phyloP scores from a whole-genome alignment of 1,140 invertebrate genomes.

The Drosophila ficusphila region DNA sequence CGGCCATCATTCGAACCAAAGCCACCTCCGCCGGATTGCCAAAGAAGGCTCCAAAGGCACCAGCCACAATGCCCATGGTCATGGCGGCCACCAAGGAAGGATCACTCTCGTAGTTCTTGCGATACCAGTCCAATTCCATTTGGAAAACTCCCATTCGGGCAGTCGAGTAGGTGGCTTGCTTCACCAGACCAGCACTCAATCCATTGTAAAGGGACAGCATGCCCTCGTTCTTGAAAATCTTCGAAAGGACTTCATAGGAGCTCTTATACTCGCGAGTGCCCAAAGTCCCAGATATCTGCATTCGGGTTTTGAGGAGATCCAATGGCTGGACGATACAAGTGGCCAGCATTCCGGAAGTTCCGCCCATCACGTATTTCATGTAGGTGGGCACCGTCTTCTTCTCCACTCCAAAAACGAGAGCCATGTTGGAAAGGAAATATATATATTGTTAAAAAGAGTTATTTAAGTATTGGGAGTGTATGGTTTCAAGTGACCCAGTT shows the following conservation, averaged over 20 bases:
- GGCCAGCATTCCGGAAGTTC: slow-evolving; percentile 52
- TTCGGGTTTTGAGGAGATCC: slow-evolving; percentile 60
- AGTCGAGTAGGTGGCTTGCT: slow-evolving; percentile 91
- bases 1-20: slow-evolving; percentile 91
- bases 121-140: slow-evolving; percentile 53
- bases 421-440: slow-evolving; percentile 16
- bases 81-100: slow-evolving; percentile 39
- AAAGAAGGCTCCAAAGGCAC: slow-evolving; percentile 89
- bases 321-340: slow-evolving; percentile 52
- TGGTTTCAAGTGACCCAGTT: background rate
- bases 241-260: slow-evolving; percentile 42
- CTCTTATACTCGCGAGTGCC: slow-evolving; percentile 44
- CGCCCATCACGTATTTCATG: slow-evolving; percentile 60
- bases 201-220: slow-evolving; percentile 51
- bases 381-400: slow-evolving; percentile 46
- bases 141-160: slow-evolving; percentile 88
- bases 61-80: slow-evolving; percentile 88
- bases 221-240: slow-evolving; percentile 44
- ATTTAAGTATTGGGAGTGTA: background rate
- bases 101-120: slow-evolving; percentile 3
- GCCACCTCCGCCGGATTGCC: slow-evolving; percentile 91
- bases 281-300: slow-evolving; percentile 40
- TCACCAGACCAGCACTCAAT: slow-evolving; percentile 85
- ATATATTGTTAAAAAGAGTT: slow-evolving; percentile 2
- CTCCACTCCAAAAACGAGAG: slow-evolving; percentile 15